A percentile compares a stretch with the other conserved stretches of the same genome.
phyloP scores from a whole-genome alignment of 1,140 invertebrate species.

The Pseudomyrmex pallidus region DNA sequence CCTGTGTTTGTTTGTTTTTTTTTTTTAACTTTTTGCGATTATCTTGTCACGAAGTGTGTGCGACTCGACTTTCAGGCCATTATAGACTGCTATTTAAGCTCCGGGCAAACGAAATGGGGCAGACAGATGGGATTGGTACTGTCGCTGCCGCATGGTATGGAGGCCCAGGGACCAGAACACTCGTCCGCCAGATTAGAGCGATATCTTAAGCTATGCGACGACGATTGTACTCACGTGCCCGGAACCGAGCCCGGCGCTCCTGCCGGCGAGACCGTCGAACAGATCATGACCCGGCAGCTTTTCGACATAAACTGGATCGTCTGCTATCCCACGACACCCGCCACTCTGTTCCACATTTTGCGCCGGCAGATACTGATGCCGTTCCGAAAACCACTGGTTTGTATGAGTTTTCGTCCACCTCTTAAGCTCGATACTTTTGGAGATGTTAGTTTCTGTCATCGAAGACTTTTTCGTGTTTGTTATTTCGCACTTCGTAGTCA shows the following conservation, averaged over 20 bases:
- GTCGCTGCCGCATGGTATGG: conserved; percentile 95
- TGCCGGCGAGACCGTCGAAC: conserved; percentile 75
- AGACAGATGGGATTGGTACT: conserved; percentile 93
- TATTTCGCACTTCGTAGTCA: too few species aligned
- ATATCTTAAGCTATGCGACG: conserved; percentile 92
- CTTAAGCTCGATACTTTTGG: background rate
- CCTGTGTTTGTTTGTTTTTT: too few species aligned
- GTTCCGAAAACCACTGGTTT: conserved; percentile 93
- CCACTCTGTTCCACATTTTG: conserved; percentile 94
- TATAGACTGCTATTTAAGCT: conserved; percentile 93
- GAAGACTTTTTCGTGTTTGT: too few species aligned
- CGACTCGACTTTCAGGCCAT: conserved; percentile 87
- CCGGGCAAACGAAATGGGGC: conserved; percentile 94
- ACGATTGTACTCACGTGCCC: conserved; percentile 89
- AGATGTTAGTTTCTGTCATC: background rate
- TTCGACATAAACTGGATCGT: conserved; percentile 93
- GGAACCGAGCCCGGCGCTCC: conserved; percentile 79
- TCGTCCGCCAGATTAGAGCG: conserved; percentile 93
- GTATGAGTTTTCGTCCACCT: conserved; percentile 27
- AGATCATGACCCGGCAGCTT: conserved; percentile 89
- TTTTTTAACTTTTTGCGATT: background rate
- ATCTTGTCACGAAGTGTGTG: background rate
- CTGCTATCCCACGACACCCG: conserved; percentile 93
- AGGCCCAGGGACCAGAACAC: conserved; percentile 96
- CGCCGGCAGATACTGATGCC: conserved; percentile 93